Base-by-base conservation (phyloP, 1,140 invertebrate species). In the Ips typographus region DNA sequence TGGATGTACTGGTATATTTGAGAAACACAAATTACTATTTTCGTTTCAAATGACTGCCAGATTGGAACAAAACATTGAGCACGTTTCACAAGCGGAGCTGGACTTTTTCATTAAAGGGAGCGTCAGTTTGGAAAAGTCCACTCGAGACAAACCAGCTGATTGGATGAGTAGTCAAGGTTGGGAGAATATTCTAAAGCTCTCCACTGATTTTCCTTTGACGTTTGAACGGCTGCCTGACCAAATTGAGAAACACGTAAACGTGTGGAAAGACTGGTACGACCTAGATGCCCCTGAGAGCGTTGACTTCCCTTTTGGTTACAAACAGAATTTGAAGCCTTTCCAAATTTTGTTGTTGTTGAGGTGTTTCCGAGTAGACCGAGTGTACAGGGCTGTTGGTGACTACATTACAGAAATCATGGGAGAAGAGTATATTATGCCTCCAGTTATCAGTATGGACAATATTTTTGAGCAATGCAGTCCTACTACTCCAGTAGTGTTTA, bases 1-100 rank as follows among this genome's bases (percentile, higher is more conserved):
- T 75, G 94, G 93, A 1, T 96, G 94, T 73, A 94, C 91, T 44
- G 93, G 90, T 85, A 93, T 96, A 68, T 96, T 96, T 77, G 93
- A 96, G 78, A 88, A 89, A 58, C 93, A 97, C 81, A 96, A 96
- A 78, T 79, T 96, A 42, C 81, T 96, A 7, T 95, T 90, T 79
- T 95, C 94, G 0, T 94, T 96, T 79, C 91, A 94, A 88, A 94
- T 96, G 77, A 89, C 92, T 56, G 87, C 89, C 2, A 93, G 91
- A 78, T 80, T 96, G 63, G 87, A 95, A 76, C 86, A 90, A 75
- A 89, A 87, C 75, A 80, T 85, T 38, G 84, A 81, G 0, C 73
- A 82, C 6, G 78, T 96, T 1, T 82, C 76, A 1, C 91, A 93
- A 74, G 76, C 82, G 2, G 87, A 96, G 76, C 76, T 96, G n/a